A percentile compares a stretch with the other conserved stretches of the same genome.
phyloP scores from a whole-genome alignment of 2,797 vertebrate genomes.

The Huso huso region DNA sequence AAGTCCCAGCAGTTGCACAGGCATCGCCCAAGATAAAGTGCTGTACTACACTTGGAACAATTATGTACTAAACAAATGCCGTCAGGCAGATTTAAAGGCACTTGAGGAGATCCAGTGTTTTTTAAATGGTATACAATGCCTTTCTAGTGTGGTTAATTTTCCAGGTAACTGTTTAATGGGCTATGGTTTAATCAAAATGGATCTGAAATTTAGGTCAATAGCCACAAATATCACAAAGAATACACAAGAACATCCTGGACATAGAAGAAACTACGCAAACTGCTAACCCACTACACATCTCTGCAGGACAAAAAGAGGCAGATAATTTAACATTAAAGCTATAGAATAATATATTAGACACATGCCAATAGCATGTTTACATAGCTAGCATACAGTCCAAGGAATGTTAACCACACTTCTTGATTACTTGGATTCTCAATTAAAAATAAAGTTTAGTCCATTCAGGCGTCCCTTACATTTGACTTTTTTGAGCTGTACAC shows the following conservation, averaged over 20 bases:
- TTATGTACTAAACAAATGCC: background rate
- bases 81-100: background rate
- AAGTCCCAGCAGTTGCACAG: background rate
- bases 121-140: background rate
- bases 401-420: too few relatives aligned
- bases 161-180: background rate
- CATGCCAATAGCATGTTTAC: too few relatives aligned
- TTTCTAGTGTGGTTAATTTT: background rate
- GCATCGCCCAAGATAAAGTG: background rate
- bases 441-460: too few relatives aligned
- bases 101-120: background rate
- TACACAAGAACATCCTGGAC: too few relatives aligned
- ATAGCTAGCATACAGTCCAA: too few relatives aligned
- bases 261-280: too few relatives aligned
- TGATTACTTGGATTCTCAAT: too few relatives aligned
- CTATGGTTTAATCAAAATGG: background rate
- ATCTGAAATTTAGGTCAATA: background rate
- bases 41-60: background rate
- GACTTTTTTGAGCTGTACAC: slow-evolving; percentile 12
- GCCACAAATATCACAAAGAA: background rate
- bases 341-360: too few relatives aligned
- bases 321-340: too few relatives aligned
- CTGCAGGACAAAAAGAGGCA: too few relatives aligned
- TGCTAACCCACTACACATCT: too few relatives aligned
- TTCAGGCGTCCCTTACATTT: background rate